Conservation (phyloP, 2,888 invertebrate genomes). For the Adelognathus sp. region DNA sequence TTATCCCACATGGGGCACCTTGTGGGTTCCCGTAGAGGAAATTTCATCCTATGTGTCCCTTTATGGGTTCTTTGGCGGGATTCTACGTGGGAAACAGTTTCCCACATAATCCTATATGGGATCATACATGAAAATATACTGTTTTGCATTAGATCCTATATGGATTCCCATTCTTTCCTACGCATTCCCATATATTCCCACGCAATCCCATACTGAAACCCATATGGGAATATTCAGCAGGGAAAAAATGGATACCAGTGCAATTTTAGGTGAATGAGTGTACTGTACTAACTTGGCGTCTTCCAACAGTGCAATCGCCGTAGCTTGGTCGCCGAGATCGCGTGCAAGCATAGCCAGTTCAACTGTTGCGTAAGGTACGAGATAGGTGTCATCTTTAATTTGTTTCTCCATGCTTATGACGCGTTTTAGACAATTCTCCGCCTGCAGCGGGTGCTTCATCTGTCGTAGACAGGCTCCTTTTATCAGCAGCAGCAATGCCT, state of each 20-base stretch:
- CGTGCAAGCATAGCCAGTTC: conserved; percentile 92
- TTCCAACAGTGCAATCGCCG: conserved; percentile 88
- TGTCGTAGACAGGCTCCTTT: conserved; percentile 92
- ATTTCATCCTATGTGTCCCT: no score
- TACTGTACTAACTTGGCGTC: conserved; percentile 89
- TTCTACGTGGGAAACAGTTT: no score
- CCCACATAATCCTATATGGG: no score
- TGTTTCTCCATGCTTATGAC: conserved; percentile 86
- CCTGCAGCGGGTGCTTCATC: conserved; percentile 89
- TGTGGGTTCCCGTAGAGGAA: no score
- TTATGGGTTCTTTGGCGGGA: no score
- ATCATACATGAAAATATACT: no score
- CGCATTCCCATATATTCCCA: no score
- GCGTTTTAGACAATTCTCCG: conserved; percentile 88
- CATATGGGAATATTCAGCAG: no score
- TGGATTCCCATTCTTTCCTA: no score
- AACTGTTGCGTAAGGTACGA: conserved; percentile 92
- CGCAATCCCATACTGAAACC: no score
- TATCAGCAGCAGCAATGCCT: conserved; percentile 88
- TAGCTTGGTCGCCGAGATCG: conserved; percentile 86
- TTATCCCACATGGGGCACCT: no score
- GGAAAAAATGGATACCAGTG: conserved; percentile 13
- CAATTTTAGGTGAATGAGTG: conserved; percentile 19
- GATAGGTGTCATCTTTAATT: conserved; percentile 91
- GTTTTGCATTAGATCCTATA: no score